Base-by-base conservation (phyloP, 2,888 invertebrate species). In the Andrena bucephala region DNA sequence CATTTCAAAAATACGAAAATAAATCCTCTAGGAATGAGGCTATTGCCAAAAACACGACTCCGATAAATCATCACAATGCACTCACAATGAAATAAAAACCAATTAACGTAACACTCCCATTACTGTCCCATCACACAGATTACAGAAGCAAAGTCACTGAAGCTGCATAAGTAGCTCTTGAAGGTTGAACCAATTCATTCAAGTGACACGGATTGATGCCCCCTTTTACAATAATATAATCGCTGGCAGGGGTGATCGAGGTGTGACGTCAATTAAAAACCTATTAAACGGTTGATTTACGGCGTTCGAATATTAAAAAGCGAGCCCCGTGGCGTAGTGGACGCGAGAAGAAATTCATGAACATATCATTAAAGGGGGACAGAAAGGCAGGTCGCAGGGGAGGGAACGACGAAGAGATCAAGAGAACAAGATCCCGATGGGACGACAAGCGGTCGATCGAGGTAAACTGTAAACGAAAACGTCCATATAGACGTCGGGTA, bases 401-500 rank as follows among this genome's bases (percentile, higher is more conserved):
- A 50, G 20, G n/a, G 16, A 54, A 8, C 31, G 62, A 42, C 2
- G 50, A 27, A 10, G 16, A 59, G 20, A n/a, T n/a, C n/a, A n/a
- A n/a, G n/a, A n/a, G 8, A 4, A 65, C 57, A 66, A 13, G 59
- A 62, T 36, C n/a, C 5, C 16, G 13, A 62, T 13, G 62, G 54
- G 62, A 5, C 67, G 31, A 31, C 36, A 31, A 10, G 33, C 20
- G 29, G 16, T 24, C 66, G 66, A 74, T 36, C 76, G 36, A 20
- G 10, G 76, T 67, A 60, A 77, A 77, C 77, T 59, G 29, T 50
- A 52, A 36, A 50, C 76, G 66, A 77, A 60, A 77, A 77, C 50
- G 66, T 66, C 29, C 50, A 31, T 13, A 27, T 54, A 29, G 33
- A 54, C 42, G n/a, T 29, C 16, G 62, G 27, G 50, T 77, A 69